These are phyloP conservation scores for Thamnophis elegans DNA, from an alignment of 2,797 vertebrate genomes.

Conservation along the genomic window DNA sequence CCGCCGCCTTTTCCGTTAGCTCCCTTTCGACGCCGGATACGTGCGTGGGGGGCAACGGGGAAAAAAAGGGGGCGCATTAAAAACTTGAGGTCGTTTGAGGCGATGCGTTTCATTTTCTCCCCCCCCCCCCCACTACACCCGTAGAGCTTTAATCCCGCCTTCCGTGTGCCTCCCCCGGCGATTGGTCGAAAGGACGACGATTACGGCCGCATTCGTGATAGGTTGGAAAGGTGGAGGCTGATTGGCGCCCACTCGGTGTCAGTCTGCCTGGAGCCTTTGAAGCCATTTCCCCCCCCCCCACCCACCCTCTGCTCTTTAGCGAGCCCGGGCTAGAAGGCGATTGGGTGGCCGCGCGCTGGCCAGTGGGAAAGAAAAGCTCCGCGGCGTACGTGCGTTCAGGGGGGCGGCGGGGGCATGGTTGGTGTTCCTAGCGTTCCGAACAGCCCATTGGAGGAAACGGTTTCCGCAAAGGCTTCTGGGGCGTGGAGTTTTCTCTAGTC, in stretches of 20 bases:
- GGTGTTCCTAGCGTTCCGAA: background rate
- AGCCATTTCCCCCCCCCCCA: background rate
- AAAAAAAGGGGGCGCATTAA: background rate
- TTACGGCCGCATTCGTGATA: background rate
- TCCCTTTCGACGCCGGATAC: background rate
- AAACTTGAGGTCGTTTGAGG: conserved; percentile 40
- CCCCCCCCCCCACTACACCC: background rate
- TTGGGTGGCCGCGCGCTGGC: background rate
- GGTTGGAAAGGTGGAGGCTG: background rate
- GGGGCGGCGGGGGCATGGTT: accelerated
- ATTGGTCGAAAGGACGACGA: background rate
- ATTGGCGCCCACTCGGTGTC: conserved; percentile 16
- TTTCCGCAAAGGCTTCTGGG: conserved; percentile 1
- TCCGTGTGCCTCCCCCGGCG: conserved; percentile 19
- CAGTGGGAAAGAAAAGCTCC: background rate
- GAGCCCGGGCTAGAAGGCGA: background rate
- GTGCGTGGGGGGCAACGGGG: background rate
- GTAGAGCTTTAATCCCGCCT: conserved; percentile 34
- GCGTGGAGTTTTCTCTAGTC: background rate
- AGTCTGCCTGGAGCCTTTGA: background rate
- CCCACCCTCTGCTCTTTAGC: background rate
- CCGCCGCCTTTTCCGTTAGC: background rate
- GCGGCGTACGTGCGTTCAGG: background rate
- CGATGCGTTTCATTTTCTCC: background rate
- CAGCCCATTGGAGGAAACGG: background rate